phyloP scores from a whole-genome alignment of 2,113 vertebrate species.

The Centropus unirufus region DNA sequence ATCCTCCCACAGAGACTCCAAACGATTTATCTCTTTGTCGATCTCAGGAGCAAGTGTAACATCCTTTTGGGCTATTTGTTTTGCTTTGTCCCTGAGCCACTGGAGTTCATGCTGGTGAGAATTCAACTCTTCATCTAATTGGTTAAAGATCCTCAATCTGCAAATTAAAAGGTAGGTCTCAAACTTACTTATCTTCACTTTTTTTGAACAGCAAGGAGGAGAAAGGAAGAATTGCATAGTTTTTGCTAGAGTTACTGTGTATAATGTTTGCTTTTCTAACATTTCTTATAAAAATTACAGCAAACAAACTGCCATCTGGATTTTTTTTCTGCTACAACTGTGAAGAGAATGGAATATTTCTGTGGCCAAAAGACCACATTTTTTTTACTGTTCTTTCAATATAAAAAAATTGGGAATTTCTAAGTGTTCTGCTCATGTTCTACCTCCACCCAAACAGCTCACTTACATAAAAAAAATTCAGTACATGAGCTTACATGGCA shows the following conservation, averaged over 20 bases:
- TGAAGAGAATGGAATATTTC: background rate
- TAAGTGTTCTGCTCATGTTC: background rate
- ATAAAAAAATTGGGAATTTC: background rate
- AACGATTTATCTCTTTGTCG: conserved; percentile 81
- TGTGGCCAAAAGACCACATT: background rate
- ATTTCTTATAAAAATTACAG: background rate
- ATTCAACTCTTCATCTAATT: conserved; percentile 91
- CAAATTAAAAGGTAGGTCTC: conserved; percentile 39
- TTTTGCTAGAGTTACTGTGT: background rate
- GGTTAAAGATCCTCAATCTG: conserved; percentile 89
- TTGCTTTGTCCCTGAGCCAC: conserved; percentile 91
- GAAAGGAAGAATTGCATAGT: background rate
- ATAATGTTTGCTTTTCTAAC: background rate
- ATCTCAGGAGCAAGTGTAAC: conserved; percentile 81
- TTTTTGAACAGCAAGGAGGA: background rate
- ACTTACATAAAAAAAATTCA: background rate
- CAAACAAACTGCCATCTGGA: background rate
- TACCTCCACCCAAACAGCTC: background rate
- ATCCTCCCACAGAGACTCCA: conserved; percentile 86
- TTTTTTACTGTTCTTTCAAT: background rate
- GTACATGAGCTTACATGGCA: background rate
- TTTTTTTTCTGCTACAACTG: background rate
- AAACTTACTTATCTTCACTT: background rate
- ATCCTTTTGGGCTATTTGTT: conserved; percentile 90
- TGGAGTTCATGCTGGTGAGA: conserved; percentile 90